Percentiles rank a stretch among this genome's conserved stretches.
Conservation (phyloP, 2,113 vertebrate genomes). For the Campylomormyrus numenius region DNA sequence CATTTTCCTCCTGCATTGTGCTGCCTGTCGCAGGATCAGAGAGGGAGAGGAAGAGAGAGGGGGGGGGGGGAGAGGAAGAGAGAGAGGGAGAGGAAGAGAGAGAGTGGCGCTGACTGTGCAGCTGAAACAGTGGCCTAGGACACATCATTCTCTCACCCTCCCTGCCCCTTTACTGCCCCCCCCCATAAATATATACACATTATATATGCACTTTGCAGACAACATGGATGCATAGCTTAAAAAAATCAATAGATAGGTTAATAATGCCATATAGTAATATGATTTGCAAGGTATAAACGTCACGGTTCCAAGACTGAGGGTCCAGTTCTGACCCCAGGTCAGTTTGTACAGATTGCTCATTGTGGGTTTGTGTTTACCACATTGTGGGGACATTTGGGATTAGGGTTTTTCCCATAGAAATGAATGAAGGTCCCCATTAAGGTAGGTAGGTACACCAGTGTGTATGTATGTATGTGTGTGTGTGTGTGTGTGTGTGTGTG, state of each 20-base stretch:
- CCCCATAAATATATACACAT: not conserved
- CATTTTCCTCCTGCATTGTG: not conserved
- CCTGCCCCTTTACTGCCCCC: not conserved
- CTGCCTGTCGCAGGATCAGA: constrained; percentile 16
- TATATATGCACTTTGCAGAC: not conserved
- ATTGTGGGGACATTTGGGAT: not conserved
- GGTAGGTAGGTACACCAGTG: not conserved
- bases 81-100: not conserved
- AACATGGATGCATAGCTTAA: not conserved
- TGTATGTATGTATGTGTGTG: not conserved
- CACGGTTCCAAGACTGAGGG: not conserved
- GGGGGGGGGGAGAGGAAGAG: not conserved
- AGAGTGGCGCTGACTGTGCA: constrained; percentile 13
- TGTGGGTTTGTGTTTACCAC: not conserved
- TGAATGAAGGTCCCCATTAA: not conserved
- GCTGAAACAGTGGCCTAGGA: not conserved
- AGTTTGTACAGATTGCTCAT: not conserved
- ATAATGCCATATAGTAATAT: not conserved
- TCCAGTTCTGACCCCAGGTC: not conserved
- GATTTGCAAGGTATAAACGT: not conserved
- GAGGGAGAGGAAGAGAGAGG: not conserved
- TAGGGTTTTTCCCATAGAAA: not conserved
- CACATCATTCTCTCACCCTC: not conserved
- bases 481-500: not conserved
- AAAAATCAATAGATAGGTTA: not conserved